Evolutionary conservation across 1,140 invertebrate species (phyloP), one percentile per base, ranked within the genome.

Genomic region (Lepeophtheirus salmonis): DNA sequence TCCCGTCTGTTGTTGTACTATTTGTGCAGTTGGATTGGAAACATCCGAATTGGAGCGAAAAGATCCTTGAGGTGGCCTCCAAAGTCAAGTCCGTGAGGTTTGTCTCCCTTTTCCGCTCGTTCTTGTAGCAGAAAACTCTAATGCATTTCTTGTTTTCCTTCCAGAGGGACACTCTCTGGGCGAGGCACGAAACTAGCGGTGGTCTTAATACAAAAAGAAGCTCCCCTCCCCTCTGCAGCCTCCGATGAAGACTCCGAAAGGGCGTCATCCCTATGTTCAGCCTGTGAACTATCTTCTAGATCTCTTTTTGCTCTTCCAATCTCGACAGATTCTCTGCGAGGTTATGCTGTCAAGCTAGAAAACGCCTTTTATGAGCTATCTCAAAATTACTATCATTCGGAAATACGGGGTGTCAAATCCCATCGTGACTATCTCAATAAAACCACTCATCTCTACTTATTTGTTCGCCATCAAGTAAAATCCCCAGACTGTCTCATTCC

Each of bases 21-120:
- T 98, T 97, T 71, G 89, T 88, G 72, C 91, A 97, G 68, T 78
- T 97, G 65, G 90, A 97, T 74, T 97, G 94, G 94, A 88, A 91
- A 70, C 89, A 96, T 73, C 73, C 78, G 0, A 76, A 83, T 53
- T 97, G 90, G 89, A 84, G 85, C 67, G 89, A 95, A 65, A 94
- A 87, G 67, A 88, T 89, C 68, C 81, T 87, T 66, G 89, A 96
- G 72, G 95, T 89, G 74, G 82, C 86, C 3, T 83, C 83, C 1
- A 79, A 82, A 68, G 81, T 96, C n/a, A 86, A 94, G 70, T 81
- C 83, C 20, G 77, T 95, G 52, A 83, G 83, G 82, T 83, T n/a
- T n/a, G n/a, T n/a, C n/a, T n/a, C n/a, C n/a, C 64, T 14, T 30
- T 65, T 17, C 56, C 63, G 12, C 53, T 65, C 3, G 60, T 65